Conservation (phyloP, 2,888 invertebrate species). For the Drosophila parthenogenetica region DNA sequence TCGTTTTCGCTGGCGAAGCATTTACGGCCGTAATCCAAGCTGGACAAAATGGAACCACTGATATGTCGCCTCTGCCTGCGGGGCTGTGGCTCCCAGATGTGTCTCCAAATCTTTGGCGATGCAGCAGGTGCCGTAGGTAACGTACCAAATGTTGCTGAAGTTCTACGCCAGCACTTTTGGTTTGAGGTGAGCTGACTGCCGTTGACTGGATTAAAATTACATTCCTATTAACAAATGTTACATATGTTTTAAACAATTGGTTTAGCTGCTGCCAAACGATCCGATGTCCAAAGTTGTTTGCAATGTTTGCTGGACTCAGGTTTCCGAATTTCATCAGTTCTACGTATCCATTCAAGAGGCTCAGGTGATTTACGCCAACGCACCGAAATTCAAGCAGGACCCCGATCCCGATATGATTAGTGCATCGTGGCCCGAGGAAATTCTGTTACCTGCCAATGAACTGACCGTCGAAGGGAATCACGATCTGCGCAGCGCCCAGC, state of each 20-base stretch:
- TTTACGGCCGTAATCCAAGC: constrained; percentile 5
- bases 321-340: constrained; percentile 82
- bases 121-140: constrained; percentile 61
- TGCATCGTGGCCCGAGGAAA: constrained; percentile 69
- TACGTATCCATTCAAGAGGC: constrained; percentile 82
- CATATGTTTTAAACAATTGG: not conserved
- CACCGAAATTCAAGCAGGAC: constrained; percentile 66
- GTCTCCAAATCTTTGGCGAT: constrained; percentile 79
- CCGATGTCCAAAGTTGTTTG: constrained; percentile 80
- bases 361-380: constrained; percentile 69
- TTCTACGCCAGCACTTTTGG: constrained; percentile 83
- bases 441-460: constrained; percentile 65
- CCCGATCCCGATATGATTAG: constrained; percentile 54
- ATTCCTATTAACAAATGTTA: not conserved
- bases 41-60: constrained; percentile 63
- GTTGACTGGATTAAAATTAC: not conserved
- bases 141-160: constrained; percentile 70
- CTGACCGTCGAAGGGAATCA: constrained; percentile 54
- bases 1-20: constrained; percentile 15
- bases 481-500: constrained; percentile 39
- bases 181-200: constrained; percentile 74
- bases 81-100: constrained; percentile 75
- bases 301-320: constrained; percentile 82
- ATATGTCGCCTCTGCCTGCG: constrained; percentile 82
- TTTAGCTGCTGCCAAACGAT: constrained; percentile 78